Conservation (phyloP, 2,888 invertebrate species). For the Amblyjoppa proteus region DNA sequence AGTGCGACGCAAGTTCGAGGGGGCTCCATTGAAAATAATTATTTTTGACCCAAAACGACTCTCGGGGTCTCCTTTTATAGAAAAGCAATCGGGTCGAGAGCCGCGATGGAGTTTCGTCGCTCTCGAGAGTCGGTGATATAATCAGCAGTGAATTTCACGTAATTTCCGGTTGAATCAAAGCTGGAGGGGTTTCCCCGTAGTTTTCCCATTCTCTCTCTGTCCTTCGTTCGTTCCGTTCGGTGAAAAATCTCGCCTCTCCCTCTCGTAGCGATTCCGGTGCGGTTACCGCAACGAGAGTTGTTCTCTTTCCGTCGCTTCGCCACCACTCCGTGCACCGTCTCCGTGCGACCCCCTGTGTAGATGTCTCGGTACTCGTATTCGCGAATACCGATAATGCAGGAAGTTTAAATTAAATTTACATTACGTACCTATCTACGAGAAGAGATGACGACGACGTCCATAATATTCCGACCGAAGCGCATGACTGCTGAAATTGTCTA, state of each 20-base stretch:
- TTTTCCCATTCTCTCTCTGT: slow-evolving; percentile 23
- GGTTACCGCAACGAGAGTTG: slow-evolving; percentile 66
- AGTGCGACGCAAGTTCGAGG: slow-evolving; percentile 57
- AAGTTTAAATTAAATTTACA: slow-evolving; percentile 74
- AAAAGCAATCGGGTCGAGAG: slow-evolving; percentile 72
- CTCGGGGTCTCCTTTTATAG: slow-evolving; percentile 72
- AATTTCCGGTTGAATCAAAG: slow-evolving; percentile 76
- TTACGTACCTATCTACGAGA: slow-evolving; percentile 67
- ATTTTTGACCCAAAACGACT: slow-evolving; percentile 73
- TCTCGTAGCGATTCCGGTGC: slow-evolving; percentile 46
- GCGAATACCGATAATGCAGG: slow-evolving; percentile 71
- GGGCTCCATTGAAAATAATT: slow-evolving; percentile 69
- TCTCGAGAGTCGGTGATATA: slow-evolving; percentile 72
- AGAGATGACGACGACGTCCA: slow-evolving; percentile 43
- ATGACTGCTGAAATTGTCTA: slow-evolving; percentile 62
- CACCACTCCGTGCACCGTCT: slow-evolving; percentile 12
- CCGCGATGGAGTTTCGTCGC: slow-evolving; percentile 54
- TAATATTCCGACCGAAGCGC: slow-evolving; percentile 58
- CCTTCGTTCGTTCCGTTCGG: slow-evolving; percentile 22
- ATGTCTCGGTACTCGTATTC: slow-evolving; percentile 41
- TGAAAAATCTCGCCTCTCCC: slow-evolving; percentile 55
- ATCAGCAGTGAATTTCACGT: slow-evolving; percentile 78
- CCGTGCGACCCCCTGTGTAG: slow-evolving; percentile 12
- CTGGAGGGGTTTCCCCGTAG: slow-evolving; percentile 57
- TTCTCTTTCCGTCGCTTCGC: slow-evolving; percentile 47